Evolutionary conservation across 2,888 invertebrate genomes (phyloP).

Genomic region (Endomychus coccineus): DNA sequence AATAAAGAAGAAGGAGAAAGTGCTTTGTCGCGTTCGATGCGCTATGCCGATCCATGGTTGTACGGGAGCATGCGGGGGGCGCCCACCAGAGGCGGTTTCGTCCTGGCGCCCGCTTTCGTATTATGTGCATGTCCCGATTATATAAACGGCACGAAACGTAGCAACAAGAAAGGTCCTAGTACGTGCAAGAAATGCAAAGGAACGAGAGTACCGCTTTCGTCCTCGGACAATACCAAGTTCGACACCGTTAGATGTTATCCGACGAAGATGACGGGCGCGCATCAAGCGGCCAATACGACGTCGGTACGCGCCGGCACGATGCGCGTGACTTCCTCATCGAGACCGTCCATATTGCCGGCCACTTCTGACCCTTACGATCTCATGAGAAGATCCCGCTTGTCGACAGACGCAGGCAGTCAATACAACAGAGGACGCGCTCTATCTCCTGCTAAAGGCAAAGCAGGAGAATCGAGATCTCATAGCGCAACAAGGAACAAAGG

Average conservation of each 20-base stretch:
- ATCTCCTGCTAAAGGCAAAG: slow-evolving; percentile 35
- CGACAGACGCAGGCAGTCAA: slow-evolving; percentile 55
- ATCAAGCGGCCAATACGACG: slow-evolving; percentile 28
- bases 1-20: slow-evolving; percentile 43
- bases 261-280: slow-evolving; percentile 28
- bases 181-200: slow-evolving; percentile 77
- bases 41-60: slow-evolving; percentile 78
- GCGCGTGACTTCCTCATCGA: slow-evolving; percentile 49
- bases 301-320: slow-evolving; percentile 56
- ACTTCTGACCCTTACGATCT: slow-evolving; percentile 74
- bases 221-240: slow-evolving; percentile 46
- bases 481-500: slow-evolving; percentile 33
- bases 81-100: slow-evolving; percentile 32
- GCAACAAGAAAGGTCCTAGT: slow-evolving; percentile 63
- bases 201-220: slow-evolving; percentile 50
- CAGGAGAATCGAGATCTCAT: slow-evolving; percentile 23
- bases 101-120: slow-evolving; percentile 58
- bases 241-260: slow-evolving; percentile 54
- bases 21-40: slow-evolving; percentile 75
- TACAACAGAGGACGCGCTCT: slow-evolving; percentile 42
- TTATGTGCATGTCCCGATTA: slow-evolving; percentile 78
- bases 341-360: slow-evolving; percentile 58
- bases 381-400: slow-evolving; percentile 69
- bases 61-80: slow-evolving; percentile 66
- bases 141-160: slow-evolving; percentile 66